Evolutionary conservation across 2,888 invertebrate species (phyloP).

Genomic region (Adela reaumurella): DNA sequence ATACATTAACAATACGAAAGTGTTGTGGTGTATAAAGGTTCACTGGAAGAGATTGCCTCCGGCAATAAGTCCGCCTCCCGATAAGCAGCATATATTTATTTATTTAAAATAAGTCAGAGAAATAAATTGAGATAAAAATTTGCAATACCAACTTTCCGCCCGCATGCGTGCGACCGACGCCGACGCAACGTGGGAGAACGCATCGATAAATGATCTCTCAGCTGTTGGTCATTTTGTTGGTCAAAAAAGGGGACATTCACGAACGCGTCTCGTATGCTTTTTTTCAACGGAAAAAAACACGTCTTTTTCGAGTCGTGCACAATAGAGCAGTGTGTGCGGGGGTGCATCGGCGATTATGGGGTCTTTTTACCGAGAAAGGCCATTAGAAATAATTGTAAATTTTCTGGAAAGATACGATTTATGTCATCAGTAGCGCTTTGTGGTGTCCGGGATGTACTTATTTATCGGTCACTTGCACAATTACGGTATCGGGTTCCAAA

Average conservation of each 20-base stretch:
- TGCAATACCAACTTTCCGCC: too few species aligned
- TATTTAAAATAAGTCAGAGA: too few species aligned
- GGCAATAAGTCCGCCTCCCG: too few species aligned
- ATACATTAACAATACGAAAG: too few species aligned
- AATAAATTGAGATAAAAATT: too few species aligned
- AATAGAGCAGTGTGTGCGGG: slow-evolving; percentile 38
- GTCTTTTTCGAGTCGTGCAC: slow-evolving; percentile 28
- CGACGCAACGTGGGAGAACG: background rate
- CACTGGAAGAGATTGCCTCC: too few species aligned
- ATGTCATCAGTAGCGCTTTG: slow-evolving; percentile 44
- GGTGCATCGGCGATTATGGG: slow-evolving; percentile 48
- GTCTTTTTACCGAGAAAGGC: slow-evolving; percentile 22
- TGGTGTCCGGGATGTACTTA: slow-evolving; percentile 28
- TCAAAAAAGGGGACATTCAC: slow-evolving; percentile 33
- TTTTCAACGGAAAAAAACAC: slow-evolving; percentile 41
- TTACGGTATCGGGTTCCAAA: slow-evolving; percentile 47
- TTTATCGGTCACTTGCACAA: slow-evolving; percentile 11
- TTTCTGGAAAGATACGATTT: slow-evolving; percentile 41
- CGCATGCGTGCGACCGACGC: background rate
- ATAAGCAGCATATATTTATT: too few species aligned
- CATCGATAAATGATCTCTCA: slow-evolving; percentile 18
- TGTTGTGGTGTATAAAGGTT: too few species aligned
- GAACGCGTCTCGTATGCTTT: background rate
- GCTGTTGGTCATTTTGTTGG: slow-evolving; percentile 40
- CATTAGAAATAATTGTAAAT: slow-evolving; percentile 47